A percentile compares a stretch with the other conserved stretches of the same genome.
Conservation (phyloP, 2,797 vertebrate species). For the Labroides dimidiatus region DNA sequence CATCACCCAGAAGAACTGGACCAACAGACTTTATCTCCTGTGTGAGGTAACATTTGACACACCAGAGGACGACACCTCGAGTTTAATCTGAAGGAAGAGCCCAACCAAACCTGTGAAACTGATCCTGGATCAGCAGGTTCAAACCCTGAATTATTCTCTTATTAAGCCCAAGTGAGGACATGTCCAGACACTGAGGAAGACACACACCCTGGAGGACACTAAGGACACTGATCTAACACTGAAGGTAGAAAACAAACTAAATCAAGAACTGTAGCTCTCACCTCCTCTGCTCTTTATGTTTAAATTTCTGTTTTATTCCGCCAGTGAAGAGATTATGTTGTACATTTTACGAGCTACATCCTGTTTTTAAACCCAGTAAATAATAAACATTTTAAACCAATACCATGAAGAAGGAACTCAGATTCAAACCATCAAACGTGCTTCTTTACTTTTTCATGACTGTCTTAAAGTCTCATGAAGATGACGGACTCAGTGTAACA, state of each 20-base stretch:
- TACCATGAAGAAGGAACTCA: background rate
- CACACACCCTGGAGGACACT: too few species aligned
- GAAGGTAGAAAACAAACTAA: too few species aligned
- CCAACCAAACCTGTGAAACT: background rate
- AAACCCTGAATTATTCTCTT: too few species aligned
- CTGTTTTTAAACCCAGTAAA: conserved; percentile 7
- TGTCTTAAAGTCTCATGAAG: background rate
- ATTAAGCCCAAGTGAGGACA: too few species aligned
- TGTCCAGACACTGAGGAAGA: too few species aligned
- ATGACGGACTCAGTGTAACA: background rate
- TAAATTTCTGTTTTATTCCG: background rate
- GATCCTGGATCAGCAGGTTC: too few species aligned
- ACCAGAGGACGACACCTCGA: background rate
- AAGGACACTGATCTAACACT: too few species aligned
- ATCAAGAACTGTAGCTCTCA: too few species aligned
- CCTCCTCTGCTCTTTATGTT: background rate
- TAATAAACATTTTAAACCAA: conserved; percentile 17
- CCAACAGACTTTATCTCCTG: background rate
- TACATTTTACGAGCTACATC: conserved; percentile 8
- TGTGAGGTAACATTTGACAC: conserved; percentile 1
- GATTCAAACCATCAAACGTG: background rate
- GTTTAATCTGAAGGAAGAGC: conserved; percentile 9
- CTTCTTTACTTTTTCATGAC: background rate
- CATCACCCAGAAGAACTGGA: conserved; percentile 22
- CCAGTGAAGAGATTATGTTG: background rate